Conservation (phyloP, 2,113 vertebrate species). For the Nannospalax galili region DNA sequence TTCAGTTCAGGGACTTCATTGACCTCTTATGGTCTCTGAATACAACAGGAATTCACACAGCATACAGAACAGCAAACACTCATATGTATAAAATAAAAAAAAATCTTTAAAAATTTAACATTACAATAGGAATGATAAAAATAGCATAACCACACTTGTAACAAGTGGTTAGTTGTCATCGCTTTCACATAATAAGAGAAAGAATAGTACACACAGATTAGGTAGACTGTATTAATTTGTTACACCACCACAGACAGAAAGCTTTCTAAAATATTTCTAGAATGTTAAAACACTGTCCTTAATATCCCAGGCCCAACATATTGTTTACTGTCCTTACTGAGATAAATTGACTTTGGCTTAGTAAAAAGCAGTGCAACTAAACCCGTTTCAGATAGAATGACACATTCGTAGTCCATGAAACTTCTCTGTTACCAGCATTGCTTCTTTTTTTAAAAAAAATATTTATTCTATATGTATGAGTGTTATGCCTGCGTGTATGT, state of each 20-base stretch:
- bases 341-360: too few relatives aligned
- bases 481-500: too few relatives aligned
- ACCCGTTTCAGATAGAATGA: neutral
- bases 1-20: too few relatives aligned
- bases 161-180: neutral
- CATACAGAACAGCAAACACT: too few relatives aligned
- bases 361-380: too few relatives aligned
- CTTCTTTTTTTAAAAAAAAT: too few relatives aligned
- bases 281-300: neutral
- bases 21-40: too few relatives aligned
- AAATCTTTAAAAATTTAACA: too few relatives aligned
- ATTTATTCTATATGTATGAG: too few relatives aligned
- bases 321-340: neutral
- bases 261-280: neutral
- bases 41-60: too few relatives aligned
- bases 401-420: neutral
- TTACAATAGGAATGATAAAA: neutral
- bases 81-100: too few relatives aligned
- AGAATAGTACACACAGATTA: neutral
- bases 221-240: neutral
- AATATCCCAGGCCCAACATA: neutral
- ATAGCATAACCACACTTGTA: neutral
- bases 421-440: neutral
- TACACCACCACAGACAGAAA: neutral
- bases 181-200: conserved; percentile 49